Percentiles rank a stretch among this genome's conserved stretches.
These are phyloP conservation scores for Gymnorhina tibicen DNA, from an alignment of 2,113 vertebrate species.

Conservation along the genomic window DNA sequence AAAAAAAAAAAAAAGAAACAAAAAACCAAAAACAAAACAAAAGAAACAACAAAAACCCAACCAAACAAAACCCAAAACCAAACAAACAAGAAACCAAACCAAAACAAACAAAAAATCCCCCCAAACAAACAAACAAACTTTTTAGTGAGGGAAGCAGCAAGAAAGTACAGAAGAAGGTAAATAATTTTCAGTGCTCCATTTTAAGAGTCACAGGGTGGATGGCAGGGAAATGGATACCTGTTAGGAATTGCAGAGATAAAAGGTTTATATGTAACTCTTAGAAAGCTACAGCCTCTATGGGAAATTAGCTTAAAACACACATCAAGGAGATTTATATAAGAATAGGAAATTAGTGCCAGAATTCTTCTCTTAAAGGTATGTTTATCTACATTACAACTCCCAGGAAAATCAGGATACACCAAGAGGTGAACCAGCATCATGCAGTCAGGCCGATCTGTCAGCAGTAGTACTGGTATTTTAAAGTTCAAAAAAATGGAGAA, in stretches of 20 bases:
- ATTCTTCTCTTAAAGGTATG: not conserved
- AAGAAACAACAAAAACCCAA: not conserved
- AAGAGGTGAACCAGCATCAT: not conserved
- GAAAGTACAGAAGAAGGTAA: not conserved
- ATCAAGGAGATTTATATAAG: accelerated
- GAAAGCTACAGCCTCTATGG: not conserved
- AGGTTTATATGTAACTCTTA: not conserved
- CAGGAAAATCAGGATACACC: not conserved
- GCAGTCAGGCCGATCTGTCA: not conserved
- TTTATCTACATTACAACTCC: not conserved
- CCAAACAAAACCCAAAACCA: not conserved
- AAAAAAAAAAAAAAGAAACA: not conserved
- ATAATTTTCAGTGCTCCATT: not conserved
- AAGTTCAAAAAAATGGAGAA: not conserved
- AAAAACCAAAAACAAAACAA: not conserved
- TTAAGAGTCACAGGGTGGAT: not conserved
- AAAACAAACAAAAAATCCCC: too few species aligned
- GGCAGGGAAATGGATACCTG: not conserved
- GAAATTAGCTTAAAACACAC: not conserved
- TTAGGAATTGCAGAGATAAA: not conserved
- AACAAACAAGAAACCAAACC: not conserved
- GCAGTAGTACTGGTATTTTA: not conserved
- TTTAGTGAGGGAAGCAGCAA: not conserved
- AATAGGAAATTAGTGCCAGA: not conserved
- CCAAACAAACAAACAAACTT: not conserved